These are phyloP conservation scores for Colossoma macropomum DNA, from an alignment of 2,113 vertebrate species.

Conservation along the genomic window DNA sequence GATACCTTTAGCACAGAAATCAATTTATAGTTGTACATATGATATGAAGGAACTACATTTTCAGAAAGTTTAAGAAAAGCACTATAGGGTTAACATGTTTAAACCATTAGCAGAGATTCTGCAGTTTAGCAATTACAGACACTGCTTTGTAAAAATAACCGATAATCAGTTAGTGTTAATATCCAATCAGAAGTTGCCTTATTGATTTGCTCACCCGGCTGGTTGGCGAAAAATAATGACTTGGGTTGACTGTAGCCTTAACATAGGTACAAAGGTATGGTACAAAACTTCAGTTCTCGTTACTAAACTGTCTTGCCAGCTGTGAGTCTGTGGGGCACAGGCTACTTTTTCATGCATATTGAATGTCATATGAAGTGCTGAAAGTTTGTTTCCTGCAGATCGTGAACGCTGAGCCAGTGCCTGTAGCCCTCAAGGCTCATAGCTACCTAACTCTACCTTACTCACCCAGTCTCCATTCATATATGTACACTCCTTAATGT, in stretches of 20 bases:
- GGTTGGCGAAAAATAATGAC: background rate
- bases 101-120: background rate
- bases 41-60: slow-evolving; percentile 32
- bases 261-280: slow-evolving; percentile 60
- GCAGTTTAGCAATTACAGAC: background rate
- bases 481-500: slow-evolving; percentile 51
- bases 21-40: background rate
- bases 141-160: background rate
- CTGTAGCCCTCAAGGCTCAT: slow-evolving; percentile 55
- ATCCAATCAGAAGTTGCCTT: slow-evolving; percentile 9
- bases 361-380: slow-evolving; percentile 70
- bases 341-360: slow-evolving; percentile 66
- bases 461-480: slow-evolving; percentile 45
- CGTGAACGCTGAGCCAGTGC: slow-evolving; percentile 83
- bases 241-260: slow-evolving; percentile 21
- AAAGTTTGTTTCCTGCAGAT: slow-evolving; percentile 82
- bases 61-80: background rate
- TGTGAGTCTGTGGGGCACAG: slow-evolving; percentile 50
- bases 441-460: slow-evolving; percentile 7
- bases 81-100: background rate
- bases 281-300: slow-evolving; percentile 50
- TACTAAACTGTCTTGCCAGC: slow-evolving; percentile 53
- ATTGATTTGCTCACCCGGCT: background rate
- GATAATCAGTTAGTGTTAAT: background rate
- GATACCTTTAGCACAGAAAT: background rate